Percentiles rank a stretch among this genome's conserved stretches.
These are phyloP conservation scores for Poeciliopsis gracilis DNA, from an alignment of 2,797 vertebrate species.

Conservation along the genomic window DNA sequence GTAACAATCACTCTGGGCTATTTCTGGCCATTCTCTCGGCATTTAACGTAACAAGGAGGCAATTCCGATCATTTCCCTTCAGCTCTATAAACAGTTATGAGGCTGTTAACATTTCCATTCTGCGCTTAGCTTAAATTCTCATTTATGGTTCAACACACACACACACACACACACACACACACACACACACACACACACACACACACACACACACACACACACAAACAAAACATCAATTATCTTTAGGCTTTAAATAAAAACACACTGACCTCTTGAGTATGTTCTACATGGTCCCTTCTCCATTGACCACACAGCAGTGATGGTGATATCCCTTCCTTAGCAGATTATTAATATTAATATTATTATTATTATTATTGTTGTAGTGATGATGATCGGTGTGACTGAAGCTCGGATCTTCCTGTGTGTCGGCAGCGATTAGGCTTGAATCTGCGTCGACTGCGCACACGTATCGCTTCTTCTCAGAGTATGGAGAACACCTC, in stretches of 20 bases:
- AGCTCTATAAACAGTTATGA: constrained; percentile 40
- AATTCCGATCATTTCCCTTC: constrained; percentile 33
- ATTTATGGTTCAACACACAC: constrained; percentile 15
- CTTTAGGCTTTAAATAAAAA: constrained; percentile 23
- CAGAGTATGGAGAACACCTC: constrained; percentile 66
- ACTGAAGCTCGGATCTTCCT: constrained; percentile 72
- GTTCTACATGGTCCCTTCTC: constrained; percentile 83
- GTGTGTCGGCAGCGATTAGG: constrained; percentile 76
- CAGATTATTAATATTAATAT: constrained; percentile 37
- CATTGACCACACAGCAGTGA: constrained; percentile 75
- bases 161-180: neutral
- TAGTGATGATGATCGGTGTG: constrained; percentile 42
- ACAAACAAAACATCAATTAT: constrained; percentile 1
- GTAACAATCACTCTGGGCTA: constrained; percentile 5
- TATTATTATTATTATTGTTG: constrained; percentile 47
- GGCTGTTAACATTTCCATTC: constrained; percentile 34
- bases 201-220: neutral
- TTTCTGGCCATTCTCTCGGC: constrained; percentile 21
- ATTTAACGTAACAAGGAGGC: constrained; percentile 24
- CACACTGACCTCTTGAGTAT: constrained; percentile 75
- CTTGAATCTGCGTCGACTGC: constrained; percentile 70
- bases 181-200: neutral
- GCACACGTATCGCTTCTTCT: constrained; percentile 72
- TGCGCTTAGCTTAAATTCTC: constrained; percentile 31
- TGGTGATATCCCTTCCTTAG: constrained; percentile 75